phyloP scores from a whole-genome alignment of 2,797 vertebrate species.

The Hoplostethus atlanticus region DNA sequence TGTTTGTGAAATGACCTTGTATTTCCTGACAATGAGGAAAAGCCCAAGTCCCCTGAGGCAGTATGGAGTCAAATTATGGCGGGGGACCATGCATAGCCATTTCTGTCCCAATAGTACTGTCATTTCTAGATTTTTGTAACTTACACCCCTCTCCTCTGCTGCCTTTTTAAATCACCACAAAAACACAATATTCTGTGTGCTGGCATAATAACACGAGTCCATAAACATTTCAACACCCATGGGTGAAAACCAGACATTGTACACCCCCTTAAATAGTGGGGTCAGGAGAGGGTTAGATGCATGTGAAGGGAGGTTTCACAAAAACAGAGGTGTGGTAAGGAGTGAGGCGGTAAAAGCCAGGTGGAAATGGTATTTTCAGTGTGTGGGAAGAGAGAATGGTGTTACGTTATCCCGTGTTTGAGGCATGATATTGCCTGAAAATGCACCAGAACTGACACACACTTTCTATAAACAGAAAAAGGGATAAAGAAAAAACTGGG shows the following conservation, averaged over 20 bases:
- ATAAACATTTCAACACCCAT: background rate
- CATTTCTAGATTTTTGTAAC: slow-evolving; percentile 44
- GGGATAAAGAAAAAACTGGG: background rate
- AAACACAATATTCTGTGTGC: background rate
- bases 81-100: slow-evolving; percentile 58
- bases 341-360: background rate
- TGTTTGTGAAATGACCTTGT: slow-evolving; percentile 70
- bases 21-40: slow-evolving; percentile 70
- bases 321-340: background rate
- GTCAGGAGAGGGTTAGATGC: slow-evolving; percentile 2
- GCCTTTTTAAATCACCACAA: slow-evolving; percentile 12
- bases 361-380: background rate
- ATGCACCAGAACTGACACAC: slow-evolving; percentile 8
- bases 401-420: slow-evolving; percentile 24
- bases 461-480: background rate
- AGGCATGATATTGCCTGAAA: slow-evolving; percentile 37
- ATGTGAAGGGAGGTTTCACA: slow-evolving; percentile 32
- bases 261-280: background rate
- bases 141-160: slow-evolving; percentile 14
- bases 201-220: slow-evolving; percentile 9
- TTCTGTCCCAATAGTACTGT: slow-evolving; percentile 52
- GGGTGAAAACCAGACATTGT: background rate
- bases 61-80: slow-evolving; percentile 38
- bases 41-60: slow-evolving; percentile 52
- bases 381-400: slow-evolving; percentile 33